These are phyloP conservation scores for Platorchestia sp. DNA, from an alignment of 1,140 invertebrate genomes.

Conservation along the genomic window DNA sequence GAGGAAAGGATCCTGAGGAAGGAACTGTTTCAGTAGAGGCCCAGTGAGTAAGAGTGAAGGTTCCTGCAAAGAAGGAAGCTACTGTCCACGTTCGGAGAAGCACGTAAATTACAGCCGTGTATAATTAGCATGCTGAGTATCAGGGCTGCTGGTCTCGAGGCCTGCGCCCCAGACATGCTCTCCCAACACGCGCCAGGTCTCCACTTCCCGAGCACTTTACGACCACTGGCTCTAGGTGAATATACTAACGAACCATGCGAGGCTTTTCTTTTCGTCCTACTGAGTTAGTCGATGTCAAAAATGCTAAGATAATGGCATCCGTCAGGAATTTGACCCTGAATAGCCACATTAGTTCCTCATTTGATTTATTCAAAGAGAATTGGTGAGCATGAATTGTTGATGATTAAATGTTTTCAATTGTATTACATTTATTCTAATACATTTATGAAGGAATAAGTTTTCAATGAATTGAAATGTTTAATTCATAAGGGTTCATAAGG, in stretches of 20 bases:
- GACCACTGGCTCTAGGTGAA: not conserved
- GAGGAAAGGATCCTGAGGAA: too few relatives aligned
- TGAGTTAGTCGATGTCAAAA: not conserved
- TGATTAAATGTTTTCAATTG: not conserved
- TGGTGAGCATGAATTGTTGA: not conserved
- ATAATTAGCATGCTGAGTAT: not conserved
- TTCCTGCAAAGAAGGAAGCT: not conserved
- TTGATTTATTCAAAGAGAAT: not conserved
- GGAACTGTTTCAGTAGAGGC: not conserved
- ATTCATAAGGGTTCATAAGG: too few relatives aligned
- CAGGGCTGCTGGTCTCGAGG: not conserved
- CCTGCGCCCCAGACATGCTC: not conserved
- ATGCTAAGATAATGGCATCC: not conserved
- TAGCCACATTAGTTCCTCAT: not conserved
- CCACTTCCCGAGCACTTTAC: not conserved
- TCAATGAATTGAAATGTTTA: not conserved
- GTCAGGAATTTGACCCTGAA: not conserved
- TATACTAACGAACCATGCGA: not conserved
- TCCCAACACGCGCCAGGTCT: not conserved
- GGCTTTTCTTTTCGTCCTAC: not conserved
- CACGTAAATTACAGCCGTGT: not conserved
- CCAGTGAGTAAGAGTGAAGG: not conserved
- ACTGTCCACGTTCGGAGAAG: not conserved
- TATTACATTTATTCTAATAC: not conserved
- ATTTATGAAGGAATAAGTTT: not conserved